phyloP scores from a whole-genome alignment of 2,797 vertebrate species.

The Cyprinella venusta region DNA sequence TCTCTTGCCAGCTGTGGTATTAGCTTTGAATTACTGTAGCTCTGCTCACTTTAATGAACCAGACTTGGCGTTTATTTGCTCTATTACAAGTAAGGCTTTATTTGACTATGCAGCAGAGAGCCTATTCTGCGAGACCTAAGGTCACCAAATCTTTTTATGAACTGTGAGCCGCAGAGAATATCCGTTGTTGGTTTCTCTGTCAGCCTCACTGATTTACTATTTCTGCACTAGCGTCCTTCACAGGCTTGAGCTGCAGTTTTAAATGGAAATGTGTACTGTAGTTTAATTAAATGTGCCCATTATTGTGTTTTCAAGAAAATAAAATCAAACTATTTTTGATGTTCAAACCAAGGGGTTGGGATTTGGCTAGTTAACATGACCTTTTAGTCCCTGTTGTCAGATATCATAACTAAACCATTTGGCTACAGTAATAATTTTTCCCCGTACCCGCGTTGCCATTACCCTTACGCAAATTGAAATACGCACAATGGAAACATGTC shows the following conservation, averaged over 20 bases:
- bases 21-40: slow-evolving; percentile 56
- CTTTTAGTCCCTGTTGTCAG: background rate
- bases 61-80: slow-evolving; percentile 54
- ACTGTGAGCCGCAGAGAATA: slow-evolving; percentile 27
- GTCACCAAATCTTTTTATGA: slow-evolving; percentile 50
- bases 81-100: slow-evolving; percentile 40
- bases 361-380: background rate
- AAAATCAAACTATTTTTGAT: background rate
- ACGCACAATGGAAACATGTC: no score
- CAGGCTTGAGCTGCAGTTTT: slow-evolving; percentile 2
- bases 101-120: slow-evolving; percentile 42
- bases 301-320: background rate
- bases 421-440: background rate
- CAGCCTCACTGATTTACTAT: background rate
- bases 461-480: no score
- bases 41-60: slow-evolving; percentile 54
- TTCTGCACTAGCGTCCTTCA: background rate
- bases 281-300: background rate
- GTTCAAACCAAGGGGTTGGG: background rate
- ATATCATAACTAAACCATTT: background rate
- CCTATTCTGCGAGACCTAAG: slow-evolving; percentile 13
- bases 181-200: slow-evolving; percentile 13
- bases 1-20: slow-evolving; percentile 52
- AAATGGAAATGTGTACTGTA: background rate
- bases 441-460: no score